Base-by-base conservation (phyloP, 2,113 vertebrate species). In the Ammospiza nelsoni region DNA sequence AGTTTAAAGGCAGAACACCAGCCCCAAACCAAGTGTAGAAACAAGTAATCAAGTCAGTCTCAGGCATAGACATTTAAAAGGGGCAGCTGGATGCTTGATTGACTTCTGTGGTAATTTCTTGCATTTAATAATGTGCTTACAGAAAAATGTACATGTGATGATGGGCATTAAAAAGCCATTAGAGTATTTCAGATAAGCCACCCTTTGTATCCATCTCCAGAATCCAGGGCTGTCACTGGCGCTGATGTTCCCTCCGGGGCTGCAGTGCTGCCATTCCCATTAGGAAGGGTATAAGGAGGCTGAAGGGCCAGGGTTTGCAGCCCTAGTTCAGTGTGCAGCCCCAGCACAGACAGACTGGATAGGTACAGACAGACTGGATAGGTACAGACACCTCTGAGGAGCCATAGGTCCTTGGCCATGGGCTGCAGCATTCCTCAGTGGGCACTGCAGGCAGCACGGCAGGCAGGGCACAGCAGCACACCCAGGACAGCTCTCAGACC, bases 401-500 rank as follows among this genome's bases (percentile, higher is more conserved):
- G 21, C 0, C 0, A 16, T 37, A 28, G 39, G 35, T 62, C 54
- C 41, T 58, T 3, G 46, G 63, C 67, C 25, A 4, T 0, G 5
- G 59, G 52, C 52, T 73, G 46, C 0, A 0, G 25, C 1, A 0
- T 57, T 58, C 89, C 37, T n/a, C 51, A 48, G 39, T 11, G 37
- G 63, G 58, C 52, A 19, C 35, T 14, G 21, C 74, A 68, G 23
- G 49, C 33, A 51, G 54, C 5, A 2, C 23, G 18, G 35, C 1
- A 11, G 28, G 44, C 1, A 15, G n/a, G 54, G 33, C n/a, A 18
- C 87, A 80, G 6, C 3, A 2, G n/a, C 41, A 65, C 21, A 58
- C 9, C 5, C 29, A 17, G 68, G 51, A 7, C 22, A 43, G 35
- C 57, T 61, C 57, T 82, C 1, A 1, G 44, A 78, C 35, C 35